These are phyloP conservation scores for Atractosteus spatula DNA, from an alignment of 2,113 vertebrate genomes.

Conservation along the genomic window DNA sequence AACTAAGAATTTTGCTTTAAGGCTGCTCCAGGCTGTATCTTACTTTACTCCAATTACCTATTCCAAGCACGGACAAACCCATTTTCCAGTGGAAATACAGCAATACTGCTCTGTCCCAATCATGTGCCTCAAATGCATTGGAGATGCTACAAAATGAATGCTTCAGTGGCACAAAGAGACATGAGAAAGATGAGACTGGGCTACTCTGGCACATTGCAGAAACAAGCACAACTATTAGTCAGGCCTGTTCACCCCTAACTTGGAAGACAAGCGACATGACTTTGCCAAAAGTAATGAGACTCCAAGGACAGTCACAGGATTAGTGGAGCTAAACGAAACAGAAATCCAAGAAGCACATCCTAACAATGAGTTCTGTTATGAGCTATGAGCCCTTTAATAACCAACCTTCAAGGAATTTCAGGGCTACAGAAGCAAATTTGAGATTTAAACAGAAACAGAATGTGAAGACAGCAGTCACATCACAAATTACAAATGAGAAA, in stretches of 20 bases:
- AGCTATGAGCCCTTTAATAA: background rate
- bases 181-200: background rate
- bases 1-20: conserved; percentile 31
- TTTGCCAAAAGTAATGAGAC: conserved; percentile 7
- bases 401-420: conserved; percentile 1
- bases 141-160: background rate
- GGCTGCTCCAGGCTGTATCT: conserved; percentile 38
- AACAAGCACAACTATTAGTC: background rate
- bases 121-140: background rate
- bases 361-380: conserved; percentile 4
- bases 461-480: background rate
- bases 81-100: background rate
- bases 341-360: conserved; percentile 3
- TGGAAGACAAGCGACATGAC: background rate
- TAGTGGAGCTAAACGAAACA: conserved; percentile 1
- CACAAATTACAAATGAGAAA: background rate
- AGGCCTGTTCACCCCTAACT: background rate
- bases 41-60: conserved; percentile 7
- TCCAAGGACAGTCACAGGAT: conserved; percentile 5
- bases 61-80: background rate
- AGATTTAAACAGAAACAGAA: background rate
- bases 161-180: background rate
- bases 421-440: background rate
- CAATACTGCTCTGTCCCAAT: background rate
- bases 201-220: background rate